phyloP scores from a whole-genome alignment of 2,888 invertebrate genomes.

The Agapetus fuscipes region DNA sequence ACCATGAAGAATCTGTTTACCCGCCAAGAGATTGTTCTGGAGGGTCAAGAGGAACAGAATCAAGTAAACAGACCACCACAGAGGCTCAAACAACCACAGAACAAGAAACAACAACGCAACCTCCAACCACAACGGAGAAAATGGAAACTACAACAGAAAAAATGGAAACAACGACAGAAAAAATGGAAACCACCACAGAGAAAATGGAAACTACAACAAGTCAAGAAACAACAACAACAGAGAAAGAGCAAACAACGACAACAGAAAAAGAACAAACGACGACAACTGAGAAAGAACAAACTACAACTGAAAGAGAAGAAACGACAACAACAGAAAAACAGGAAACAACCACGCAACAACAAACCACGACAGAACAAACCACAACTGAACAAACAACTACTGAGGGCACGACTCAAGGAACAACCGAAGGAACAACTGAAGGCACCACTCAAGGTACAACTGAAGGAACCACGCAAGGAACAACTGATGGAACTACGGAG shows the following conservation, averaged over 20 bases:
- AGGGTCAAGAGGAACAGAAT: conserved; percentile 21
- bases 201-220: conserved; percentile 23
- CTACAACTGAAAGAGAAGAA: conserved; percentile 15
- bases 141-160: conserved; percentile 22
- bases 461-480: conserved; percentile 23
- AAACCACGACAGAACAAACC: conserved; percentile 2
- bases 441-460: conserved; percentile 11
- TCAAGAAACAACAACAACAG: conserved; percentile 25
- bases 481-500: conserved; percentile 11
- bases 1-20: conserved; percentile 55
- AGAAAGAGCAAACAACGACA: conserved; percentile 24
- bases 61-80: conserved; percentile 17
- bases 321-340: conserved; percentile 22
- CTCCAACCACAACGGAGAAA: conserved; percentile 18
- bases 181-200: conserved; percentile 12
- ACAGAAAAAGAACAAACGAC: conserved; percentile 17
- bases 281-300: conserved; percentile 8
- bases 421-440: conserved; percentile 7
- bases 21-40: conserved; percentile 39
- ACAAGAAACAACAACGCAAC: conserved; percentile 22
- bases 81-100: conserved; percentile 24
- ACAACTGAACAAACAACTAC: conserved; percentile 6
- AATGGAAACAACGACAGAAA: conserved; percentile 17
- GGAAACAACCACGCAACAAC: conserved; percentile 2
- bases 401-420: conserved; percentile 11